Percentiles rank a stretch among this genome's conserved stretches.
Evolutionary conservation across 1,140 invertebrate genomes (phyloP).

Genomic region (Galleria mellonella): DNA sequence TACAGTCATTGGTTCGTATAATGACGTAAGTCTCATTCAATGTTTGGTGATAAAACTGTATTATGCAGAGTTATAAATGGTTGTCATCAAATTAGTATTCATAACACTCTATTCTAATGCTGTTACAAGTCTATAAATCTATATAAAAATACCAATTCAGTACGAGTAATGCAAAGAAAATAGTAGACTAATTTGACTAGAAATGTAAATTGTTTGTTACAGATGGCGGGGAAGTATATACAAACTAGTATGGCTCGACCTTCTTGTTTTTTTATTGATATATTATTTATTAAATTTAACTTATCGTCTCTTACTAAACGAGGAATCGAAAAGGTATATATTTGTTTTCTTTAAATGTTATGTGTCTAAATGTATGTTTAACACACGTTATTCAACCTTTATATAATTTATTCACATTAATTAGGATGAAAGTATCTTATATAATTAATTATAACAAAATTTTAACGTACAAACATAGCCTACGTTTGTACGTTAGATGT

Average conservation of each 20-base stretch:
- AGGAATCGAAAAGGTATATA: slow-evolving; percentile 85
- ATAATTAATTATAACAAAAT: too few relatives aligned
- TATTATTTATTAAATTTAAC: slow-evolving; percentile 90
- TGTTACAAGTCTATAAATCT: neutral
- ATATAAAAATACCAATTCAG: too few relatives aligned
- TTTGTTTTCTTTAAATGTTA: slow-evolving; percentile 3
- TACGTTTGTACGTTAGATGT: too few relatives aligned
- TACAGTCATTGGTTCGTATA: neutral
- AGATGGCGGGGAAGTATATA: slow-evolving; percentile 98
- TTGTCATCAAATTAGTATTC: slow-evolving; percentile 14
- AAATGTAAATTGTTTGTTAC: slow-evolving; percentile 69
- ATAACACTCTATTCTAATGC: neutral
- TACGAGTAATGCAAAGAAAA: too few relatives aligned
- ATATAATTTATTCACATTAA: too few relatives aligned
- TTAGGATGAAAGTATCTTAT: too few relatives aligned
- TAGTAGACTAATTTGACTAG: too few relatives aligned
- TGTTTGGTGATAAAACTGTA: slow-evolving; percentile 15
- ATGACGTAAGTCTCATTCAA: neutral
- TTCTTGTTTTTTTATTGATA: slow-evolving; percentile 85
- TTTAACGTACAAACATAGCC: too few relatives aligned
- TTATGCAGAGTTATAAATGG: slow-evolving; percentile 13
- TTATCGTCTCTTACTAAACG: slow-evolving; percentile 86
- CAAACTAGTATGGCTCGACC: slow-evolving; percentile 95
- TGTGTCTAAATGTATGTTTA: too few relatives aligned
- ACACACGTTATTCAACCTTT: too few relatives aligned